A percentile compares a stretch with the other conserved stretches of the same genome.
Evolutionary conservation across 2,888 invertebrate species (phyloP).

Genomic region (Caenorhabditis sinica): DNA sequence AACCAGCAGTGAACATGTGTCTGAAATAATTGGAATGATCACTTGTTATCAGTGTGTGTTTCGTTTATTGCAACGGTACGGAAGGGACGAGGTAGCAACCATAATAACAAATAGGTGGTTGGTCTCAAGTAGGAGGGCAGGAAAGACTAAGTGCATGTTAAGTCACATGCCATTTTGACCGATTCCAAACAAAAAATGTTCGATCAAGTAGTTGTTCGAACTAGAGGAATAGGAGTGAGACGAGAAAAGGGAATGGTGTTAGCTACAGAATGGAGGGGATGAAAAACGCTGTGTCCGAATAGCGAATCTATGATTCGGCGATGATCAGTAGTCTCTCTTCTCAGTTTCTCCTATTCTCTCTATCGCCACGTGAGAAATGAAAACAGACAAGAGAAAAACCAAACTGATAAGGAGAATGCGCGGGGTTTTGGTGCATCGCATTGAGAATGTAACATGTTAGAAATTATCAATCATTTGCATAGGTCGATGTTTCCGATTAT

Average conservation of each 20-base stretch:
- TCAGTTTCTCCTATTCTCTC: not conserved
- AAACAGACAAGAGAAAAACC: conserved; percentile 39
- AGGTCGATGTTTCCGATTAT: conserved; percentile 15
- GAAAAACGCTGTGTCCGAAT: conserved; percentile 38
- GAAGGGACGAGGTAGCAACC: conserved; percentile 13
- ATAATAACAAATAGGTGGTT: conserved; percentile 42
- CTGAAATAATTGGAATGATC: conserved; percentile 37
- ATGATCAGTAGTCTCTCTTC: conserved; percentile 32
- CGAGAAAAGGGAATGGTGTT: conserved; percentile 5
- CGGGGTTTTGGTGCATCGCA: conserved; percentile 41
- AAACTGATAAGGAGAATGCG: conserved; percentile 40
- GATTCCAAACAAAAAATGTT: conserved; percentile 50
- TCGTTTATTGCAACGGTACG: conserved; percentile 18
- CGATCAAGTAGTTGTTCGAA: conserved; percentile 28
- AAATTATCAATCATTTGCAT: conserved; percentile 7
- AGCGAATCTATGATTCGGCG: conserved; percentile 15
- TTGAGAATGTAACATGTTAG: conserved; percentile 3
- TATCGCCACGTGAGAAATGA: conserved; percentile 58
- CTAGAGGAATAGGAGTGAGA: not conserved
- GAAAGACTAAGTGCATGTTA: conserved; percentile 17
- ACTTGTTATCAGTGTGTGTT: conserved; percentile 34
- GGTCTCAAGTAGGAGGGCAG: not conserved
- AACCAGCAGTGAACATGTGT: conserved; percentile 49
- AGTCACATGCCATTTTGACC: conserved; percentile 42
- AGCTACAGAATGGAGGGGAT: conserved; percentile 38